Base-by-base conservation (phyloP, 92 coral and sea anemone genomes). In the Meandrina meandrites region DNA sequence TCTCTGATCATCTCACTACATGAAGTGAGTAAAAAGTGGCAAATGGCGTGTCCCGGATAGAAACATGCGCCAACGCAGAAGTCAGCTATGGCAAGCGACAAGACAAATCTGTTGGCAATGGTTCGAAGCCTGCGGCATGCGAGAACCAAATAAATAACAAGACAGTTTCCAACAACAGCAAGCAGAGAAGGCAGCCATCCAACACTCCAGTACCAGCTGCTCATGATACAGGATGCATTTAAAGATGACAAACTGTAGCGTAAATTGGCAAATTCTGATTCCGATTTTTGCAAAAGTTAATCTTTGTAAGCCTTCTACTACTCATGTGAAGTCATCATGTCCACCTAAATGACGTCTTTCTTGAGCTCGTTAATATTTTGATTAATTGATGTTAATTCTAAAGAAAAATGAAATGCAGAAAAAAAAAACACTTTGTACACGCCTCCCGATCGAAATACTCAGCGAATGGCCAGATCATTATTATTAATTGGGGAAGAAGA, bases 61-160 rank as follows among this genome's bases (percentile, higher is more conserved):
- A 34, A 53, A 50, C 80, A 84, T 36, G 47, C 32, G 11, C 87
- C 87, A 56, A 84, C 87, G 27, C 68, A 54, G 3, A 84, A 56
- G 80, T 84, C 87, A 28, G 87, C 87, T n/a, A 84, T 56, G 7
- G 87, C 87, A 17, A 84, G 87, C 53, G 87, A 84, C 22, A 84
- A 36, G 15, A 84, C 80, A n/a, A 84, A 84, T 15, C 79, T 64
- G 58, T 84, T 84, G 35, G 36, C 54, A n/a, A 56, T 73, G 19
- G 87, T 74, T 24, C 28, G 87, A 40, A 84, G 87, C 24, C 31
- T 56, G 3, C 80, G 80, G 24, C 87, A 36, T 19, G 87, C 1
- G 22, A 28, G 48, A 75, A 84, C 58, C 70, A 84, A 73, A 51
- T 84, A 84, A 34, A 84, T 74, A 18, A 74, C 73, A 22, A 84